A percentile compares a stretch with the other conserved stretches of the same genome.
Conservation (phyloP, 2,113 vertebrate genomes). For the Toxotes chatareus region DNA sequence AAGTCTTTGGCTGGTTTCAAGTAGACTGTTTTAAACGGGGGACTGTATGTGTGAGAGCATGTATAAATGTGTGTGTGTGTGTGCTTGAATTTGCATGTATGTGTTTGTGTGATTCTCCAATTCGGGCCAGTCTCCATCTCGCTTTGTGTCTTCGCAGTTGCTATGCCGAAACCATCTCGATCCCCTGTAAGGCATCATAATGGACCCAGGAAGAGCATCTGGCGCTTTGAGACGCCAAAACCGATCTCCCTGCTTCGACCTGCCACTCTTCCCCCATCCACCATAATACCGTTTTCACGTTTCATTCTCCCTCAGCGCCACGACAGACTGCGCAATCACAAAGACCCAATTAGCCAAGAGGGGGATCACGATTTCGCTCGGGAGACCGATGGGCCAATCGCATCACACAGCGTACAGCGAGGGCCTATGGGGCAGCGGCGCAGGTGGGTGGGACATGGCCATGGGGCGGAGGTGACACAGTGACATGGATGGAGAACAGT, state of each 20-base stretch:
- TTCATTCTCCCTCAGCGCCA: constrained; percentile 79
- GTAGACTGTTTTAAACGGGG: background rate
- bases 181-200: constrained; percentile 84
- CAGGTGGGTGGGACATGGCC: constrained; percentile 85
- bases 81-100: constrained; percentile 54
- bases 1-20: constrained; percentile 12
- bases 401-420: constrained; percentile 59
- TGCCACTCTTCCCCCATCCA: constrained; percentile 77
- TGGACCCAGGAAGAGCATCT: constrained; percentile 90
- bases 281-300: constrained; percentile 80
- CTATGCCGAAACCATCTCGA: constrained; percentile 78
- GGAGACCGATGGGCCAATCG: constrained; percentile 69
- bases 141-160: constrained; percentile 84
- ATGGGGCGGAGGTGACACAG: constrained; percentile 82
- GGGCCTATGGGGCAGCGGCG: constrained; percentile 87
- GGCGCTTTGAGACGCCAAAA: constrained; percentile 76
- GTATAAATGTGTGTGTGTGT: constrained; percentile 13
- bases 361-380: constrained; percentile 72
- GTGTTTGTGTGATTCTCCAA: constrained; percentile 37
- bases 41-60: constrained; percentile 11
- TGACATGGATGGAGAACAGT: constrained; percentile 85
- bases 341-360: constrained; percentile 84
- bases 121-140: constrained; percentile 68
- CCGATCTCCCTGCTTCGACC: constrained; percentile 61
- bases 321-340: constrained; percentile 87